Conservation (phyloP, 1,140 invertebrate genomes). For the Scaptomyza pallida region DNA sequence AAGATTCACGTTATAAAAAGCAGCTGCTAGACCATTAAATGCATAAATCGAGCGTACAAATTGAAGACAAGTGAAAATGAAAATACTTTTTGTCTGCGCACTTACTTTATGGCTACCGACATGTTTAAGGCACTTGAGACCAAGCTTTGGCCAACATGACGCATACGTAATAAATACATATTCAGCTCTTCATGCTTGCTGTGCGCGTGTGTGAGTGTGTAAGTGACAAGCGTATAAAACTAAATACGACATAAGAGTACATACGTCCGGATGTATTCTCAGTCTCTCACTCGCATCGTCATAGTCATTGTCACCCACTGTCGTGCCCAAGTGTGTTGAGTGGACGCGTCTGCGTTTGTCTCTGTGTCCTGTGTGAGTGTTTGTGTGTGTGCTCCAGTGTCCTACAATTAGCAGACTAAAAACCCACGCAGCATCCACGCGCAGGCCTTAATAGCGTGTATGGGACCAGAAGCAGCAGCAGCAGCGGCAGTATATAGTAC, state of each 20-base stretch:
- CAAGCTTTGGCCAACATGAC: constrained; percentile 48
- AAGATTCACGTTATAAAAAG: too few species aligned
- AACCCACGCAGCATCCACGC: constrained; percentile 25
- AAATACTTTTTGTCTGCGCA: neutral
- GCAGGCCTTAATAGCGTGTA: constrained; percentile 43
- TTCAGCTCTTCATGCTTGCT: constrained; percentile 11
- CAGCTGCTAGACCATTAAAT: too few species aligned
- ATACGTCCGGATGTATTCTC: constrained; percentile 14
- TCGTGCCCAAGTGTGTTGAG: constrained; percentile 44
- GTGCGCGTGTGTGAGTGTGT: constrained; percentile 34
- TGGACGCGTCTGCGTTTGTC: constrained; percentile 31
- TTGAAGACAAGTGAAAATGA: neutral
- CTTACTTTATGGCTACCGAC: constrained; percentile 13
- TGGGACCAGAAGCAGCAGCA: constrained; percentile 17
- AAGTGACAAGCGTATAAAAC: constrained; percentile 70
- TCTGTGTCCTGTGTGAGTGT: constrained; percentile 29
- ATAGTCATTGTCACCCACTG: constrained; percentile 17
- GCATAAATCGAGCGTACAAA: too few species aligned
- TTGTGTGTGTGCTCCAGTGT: constrained; percentile 36
- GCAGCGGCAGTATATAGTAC: constrained; percentile 42
- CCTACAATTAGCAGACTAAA: constrained; percentile 49
- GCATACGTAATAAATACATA: constrained; percentile 68
- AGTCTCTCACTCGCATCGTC: neutral
- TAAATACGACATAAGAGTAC: constrained; percentile 54
- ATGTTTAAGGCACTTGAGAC: constrained; percentile 46